These are phyloP conservation scores for Deilephila elpenor DNA, from an alignment of 2,888 invertebrate species.

Conservation along the genomic window DNA sequence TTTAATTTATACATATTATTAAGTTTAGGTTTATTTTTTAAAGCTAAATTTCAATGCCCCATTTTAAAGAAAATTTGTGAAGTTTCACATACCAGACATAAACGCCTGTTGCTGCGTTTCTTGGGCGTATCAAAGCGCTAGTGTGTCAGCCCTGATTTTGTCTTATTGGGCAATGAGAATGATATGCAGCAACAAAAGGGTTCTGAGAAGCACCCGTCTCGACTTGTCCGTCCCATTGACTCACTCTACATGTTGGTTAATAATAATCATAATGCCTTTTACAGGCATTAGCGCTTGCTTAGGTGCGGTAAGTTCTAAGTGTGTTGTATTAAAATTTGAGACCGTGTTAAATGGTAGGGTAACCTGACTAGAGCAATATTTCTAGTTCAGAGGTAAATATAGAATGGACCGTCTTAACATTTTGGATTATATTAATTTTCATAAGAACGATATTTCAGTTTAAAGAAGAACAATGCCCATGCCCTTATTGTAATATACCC, in stretches of 20 bases:
- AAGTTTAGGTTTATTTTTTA: too few relatives aligned
- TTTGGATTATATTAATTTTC: too few relatives aligned
- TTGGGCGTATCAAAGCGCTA: constrained; percentile 43
- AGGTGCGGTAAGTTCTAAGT: constrained; percentile 50
- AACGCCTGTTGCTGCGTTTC: not conserved
- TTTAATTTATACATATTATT: too few relatives aligned
- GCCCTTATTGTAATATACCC: too few relatives aligned
- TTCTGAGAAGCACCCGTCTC: constrained; percentile 76
- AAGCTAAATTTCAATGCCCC: too few relatives aligned
- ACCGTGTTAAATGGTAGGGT: too few relatives aligned
- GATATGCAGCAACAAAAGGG: constrained; percentile 79
- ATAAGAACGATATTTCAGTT: too few relatives aligned
- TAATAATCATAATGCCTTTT: constrained; percentile 73
- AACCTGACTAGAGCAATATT: too few relatives aligned
- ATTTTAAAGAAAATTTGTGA: too few relatives aligned
- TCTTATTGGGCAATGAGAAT: constrained; percentile 80
- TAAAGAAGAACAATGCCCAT: too few relatives aligned
- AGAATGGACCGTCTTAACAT: too few relatives aligned
- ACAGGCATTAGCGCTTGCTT: constrained; percentile 60
- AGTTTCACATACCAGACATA: not conserved
- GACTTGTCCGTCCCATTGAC: constrained; percentile 73
- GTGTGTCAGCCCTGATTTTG: constrained; percentile 62
- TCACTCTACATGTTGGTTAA: constrained; percentile 76
- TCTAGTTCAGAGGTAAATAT: too few relatives aligned
- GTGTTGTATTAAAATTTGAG: not conserved